A percentile compares a stretch with the other conserved stretches of the same genome.
phyloP scores from a whole-genome alignment of 2,113 vertebrate genomes.

The Albula goreensis region DNA sequence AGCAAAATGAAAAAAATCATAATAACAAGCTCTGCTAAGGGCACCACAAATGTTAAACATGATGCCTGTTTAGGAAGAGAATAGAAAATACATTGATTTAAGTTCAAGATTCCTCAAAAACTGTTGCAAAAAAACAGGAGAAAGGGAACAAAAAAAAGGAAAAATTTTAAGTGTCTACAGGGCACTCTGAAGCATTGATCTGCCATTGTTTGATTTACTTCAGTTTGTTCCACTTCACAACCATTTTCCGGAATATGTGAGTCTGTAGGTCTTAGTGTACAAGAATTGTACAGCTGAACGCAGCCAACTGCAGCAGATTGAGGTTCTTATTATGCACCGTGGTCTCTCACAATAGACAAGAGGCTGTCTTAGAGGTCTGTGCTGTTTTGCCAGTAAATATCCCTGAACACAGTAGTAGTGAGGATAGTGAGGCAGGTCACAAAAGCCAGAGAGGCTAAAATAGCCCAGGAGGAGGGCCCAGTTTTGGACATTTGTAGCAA shows the following conservation, averaged over 20 bases:
- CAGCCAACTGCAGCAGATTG: background rate
- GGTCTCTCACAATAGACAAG: background rate
- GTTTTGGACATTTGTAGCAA: background rate
- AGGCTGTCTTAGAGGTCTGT: background rate
- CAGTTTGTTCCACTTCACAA: background rate
- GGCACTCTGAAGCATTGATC: conserved; percentile 1
- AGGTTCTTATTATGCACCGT: background rate
- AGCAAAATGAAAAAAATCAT: background rate
- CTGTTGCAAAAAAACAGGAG: background rate
- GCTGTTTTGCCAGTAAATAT: conserved; percentile 1
- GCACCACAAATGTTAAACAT: background rate
- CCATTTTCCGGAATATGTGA: background rate
- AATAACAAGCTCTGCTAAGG: background rate
- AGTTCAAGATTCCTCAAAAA: background rate
- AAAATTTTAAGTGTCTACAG: background rate
- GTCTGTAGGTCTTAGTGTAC: background rate
- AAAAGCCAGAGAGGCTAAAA: conserved; percentile 15
- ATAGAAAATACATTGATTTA: background rate
- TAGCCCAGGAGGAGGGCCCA: background rate
- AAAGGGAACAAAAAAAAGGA: background rate
- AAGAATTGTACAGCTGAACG: background rate
- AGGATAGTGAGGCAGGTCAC: background rate
- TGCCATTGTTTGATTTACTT: background rate
- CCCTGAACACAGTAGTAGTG: background rate
- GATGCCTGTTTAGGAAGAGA: background rate